Evolutionary conservation across 2,797 vertebrate genomes (phyloP), one percentile per base, ranked within the genome.

Genomic region (Pangasius mekongensis): DNA sequence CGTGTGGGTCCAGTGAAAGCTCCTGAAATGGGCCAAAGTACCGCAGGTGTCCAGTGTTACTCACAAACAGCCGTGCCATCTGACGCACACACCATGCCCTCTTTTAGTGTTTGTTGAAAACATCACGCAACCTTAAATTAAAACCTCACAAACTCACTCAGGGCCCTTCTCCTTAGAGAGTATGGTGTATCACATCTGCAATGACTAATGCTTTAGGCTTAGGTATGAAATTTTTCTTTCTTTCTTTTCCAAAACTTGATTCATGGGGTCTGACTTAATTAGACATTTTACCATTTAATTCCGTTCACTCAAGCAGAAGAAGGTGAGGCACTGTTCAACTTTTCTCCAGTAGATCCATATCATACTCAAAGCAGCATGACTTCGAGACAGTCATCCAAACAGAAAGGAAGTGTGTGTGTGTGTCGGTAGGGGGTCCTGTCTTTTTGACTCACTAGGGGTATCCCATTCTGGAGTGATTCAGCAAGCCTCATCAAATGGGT

Each of bases 381-480:
- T 82, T 69, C 52, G 80, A 88, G 81, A 86, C 64, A 84, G 89
- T 85, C 76, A 60, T 87, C 60, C 86, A 86, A 85, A 87, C 85
- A 82, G 80, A 91, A 76, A 83, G 82, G 18, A 67, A 27, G n/a
- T 67, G 58, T 36, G 30, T 47, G 33, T 76, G 27, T 80, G 67
- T 73, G 56, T 47, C 47, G 47, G 36, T 27, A 33, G 87, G 27
- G 56, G 56, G 54, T 86, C 92, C 91, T 89, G 93, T 94, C 94
- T 54, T 86, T 20, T 69, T 96, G 95, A 96, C 92, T 96, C 95
- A 96, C 87, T 33, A 62, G 89, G 89, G 56, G 90, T 89, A 83
- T 92, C 94, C 92, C 91, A 24, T 91, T 76, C 85, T 71, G 87
- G 90, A 86, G 89, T 96, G 95, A 97, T 90, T 96, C 95, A 95